A percentile compares a stretch with the other conserved stretches of the same genome.
These are phyloP conservation scores for Tromatobia lineatoria DNA, from an alignment of 2,888 invertebrate genomes.

Conservation along the genomic window DNA sequence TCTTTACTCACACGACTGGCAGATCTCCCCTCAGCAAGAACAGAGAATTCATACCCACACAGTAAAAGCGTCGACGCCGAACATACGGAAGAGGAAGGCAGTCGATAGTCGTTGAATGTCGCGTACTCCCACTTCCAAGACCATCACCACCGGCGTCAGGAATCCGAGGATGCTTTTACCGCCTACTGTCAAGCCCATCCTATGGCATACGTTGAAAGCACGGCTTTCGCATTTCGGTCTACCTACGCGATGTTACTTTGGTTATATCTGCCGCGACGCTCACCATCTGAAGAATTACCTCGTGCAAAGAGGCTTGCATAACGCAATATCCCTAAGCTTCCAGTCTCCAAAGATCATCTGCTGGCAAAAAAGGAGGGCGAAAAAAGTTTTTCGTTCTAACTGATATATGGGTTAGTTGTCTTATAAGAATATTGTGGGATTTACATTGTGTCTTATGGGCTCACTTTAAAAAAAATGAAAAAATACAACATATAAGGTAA, in stretches of 20 bases:
- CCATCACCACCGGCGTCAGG: conserved; percentile 44
- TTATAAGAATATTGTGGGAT: too few species aligned
- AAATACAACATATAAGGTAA: not conserved
- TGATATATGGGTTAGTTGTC: too few species aligned
- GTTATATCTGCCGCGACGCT: not conserved
- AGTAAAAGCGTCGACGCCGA: conserved; percentile 27
- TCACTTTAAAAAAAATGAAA: too few species aligned
- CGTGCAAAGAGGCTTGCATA: not conserved
- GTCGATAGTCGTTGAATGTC: conserved; percentile 53
- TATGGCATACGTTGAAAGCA: conserved; percentile 38
- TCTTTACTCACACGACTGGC: conserved; percentile 7
- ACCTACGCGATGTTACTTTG: conserved; percentile 2
- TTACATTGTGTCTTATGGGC: too few species aligned
- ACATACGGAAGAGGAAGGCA: conserved; percentile 8
- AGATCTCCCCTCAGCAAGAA: conserved; percentile 29
- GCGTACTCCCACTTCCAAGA: conserved; percentile 15
- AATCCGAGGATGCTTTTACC: conserved; percentile 56
- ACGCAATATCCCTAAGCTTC: not conserved
- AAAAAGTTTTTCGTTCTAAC: too few species aligned
- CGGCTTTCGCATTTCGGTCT: conserved; percentile 45
- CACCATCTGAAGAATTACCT: conserved; percentile 7
- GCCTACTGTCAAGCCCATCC: conserved; percentile 10
- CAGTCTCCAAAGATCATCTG: not conserved
- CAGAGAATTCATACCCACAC: not conserved
- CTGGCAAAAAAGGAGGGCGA: not conserved